Evolutionary conservation across 2,888 invertebrate species (phyloP), one percentile per base, ranked within the genome.

Genomic region (Polietes domitor): DNA sequence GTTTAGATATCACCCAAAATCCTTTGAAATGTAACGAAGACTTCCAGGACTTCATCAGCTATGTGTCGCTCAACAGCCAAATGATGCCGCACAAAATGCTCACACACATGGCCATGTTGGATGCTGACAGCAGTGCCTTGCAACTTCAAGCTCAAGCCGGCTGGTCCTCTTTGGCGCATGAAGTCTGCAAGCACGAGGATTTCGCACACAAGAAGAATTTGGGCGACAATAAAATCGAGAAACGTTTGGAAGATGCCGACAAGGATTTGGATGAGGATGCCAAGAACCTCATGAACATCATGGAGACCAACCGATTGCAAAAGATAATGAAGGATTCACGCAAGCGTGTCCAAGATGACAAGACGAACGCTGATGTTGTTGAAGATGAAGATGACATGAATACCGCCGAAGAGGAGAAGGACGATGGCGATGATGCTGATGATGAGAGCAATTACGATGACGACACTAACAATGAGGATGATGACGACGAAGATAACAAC

Each of bases 21-120:
- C 95, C 95, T 1, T 92, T 97, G 47, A 93, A 94, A 58, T 96
- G 96, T 90, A 94, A 94, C 86, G 93, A 93, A 32, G 94, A 95
- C 68, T 95, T 96, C 88, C 94, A 94, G 86, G 93, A 94, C 75
- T 94, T 96, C 47, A 94, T 96, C 89, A 90, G 89, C 61, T 92
- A 91, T 81, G 90, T 90, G 0, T 89, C 90, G n/a, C 86, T 91
- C 73, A 89, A 89, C 63, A 88, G 87, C 10, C 86, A 89, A 37
- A 87, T 89, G 70, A 82, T 89, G 65, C 89, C 91, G 9, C 89
- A 88, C 73, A 88, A 88, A 58, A 82, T 90, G 58, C 3, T 58
- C 2, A 88, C 89, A 0, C 81, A 83, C 6, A 81, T 90, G 83
- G 87, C 88, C 68, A 90, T 89, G 70, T 74, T 91, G 37, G 90